These are phyloP conservation scores for Neomicropteryx cornuta DNA, from an alignment of 1,140 invertebrate species.

Conservation along the genomic window DNA sequence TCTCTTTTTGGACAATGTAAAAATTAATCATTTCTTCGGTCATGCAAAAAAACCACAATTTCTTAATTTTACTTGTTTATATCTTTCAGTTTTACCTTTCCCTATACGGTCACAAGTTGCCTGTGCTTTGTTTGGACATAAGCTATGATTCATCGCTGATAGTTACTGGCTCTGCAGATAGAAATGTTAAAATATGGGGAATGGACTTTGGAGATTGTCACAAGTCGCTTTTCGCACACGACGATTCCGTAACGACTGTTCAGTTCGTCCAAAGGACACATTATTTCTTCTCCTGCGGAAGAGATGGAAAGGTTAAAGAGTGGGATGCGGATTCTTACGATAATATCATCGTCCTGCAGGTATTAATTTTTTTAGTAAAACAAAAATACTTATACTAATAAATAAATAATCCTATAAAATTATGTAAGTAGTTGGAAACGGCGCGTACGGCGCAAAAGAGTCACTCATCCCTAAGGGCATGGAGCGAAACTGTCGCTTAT, in stretches of 20 bases:
- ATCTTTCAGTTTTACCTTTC: conserved; percentile 80
- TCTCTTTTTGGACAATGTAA: no score
- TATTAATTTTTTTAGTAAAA: conserved; percentile 26
- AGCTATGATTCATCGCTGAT: conserved; percentile 83
- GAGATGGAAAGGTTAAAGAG: conserved; percentile 89
- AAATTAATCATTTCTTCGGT: no score
- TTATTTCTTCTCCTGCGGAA: conserved; percentile 86
- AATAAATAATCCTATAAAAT: neutral
- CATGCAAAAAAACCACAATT: no score
- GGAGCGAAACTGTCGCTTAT: no score
- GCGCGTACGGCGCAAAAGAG: no score
- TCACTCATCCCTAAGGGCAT: no score
- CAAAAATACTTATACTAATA: neutral
- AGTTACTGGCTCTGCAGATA: conserved; percentile 88
- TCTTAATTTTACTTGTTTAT: no score
- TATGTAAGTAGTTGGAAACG: no score
- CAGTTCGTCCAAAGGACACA: conserved; percentile 87
- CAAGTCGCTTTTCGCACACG: conserved; percentile 81
- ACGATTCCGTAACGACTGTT: conserved; percentile 84
- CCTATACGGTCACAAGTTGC: conserved; percentile 93
- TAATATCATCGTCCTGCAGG: conserved; percentile 82
- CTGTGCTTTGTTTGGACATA: conserved; percentile 90
- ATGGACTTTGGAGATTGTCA: conserved; percentile 97
- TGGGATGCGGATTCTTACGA: conserved; percentile 95
- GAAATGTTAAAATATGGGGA: conserved; percentile 97